phyloP scores from a whole-genome alignment of 2,113 vertebrate genomes.

The Hucho hucho region DNA sequence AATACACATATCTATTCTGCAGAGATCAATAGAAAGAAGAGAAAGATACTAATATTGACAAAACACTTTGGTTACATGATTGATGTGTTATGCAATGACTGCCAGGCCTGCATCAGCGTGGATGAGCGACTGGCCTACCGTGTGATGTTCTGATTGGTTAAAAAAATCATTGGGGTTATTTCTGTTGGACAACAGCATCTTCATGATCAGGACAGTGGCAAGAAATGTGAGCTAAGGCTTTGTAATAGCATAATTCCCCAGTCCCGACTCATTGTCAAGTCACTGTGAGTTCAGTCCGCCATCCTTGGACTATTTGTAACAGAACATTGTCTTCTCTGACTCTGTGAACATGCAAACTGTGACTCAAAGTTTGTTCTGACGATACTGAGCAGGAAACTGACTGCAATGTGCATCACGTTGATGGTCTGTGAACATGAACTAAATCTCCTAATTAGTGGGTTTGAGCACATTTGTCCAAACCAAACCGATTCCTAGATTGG shows the following conservation, averaged over 20 bases:
- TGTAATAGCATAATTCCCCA: too few species aligned
- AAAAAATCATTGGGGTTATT: too few species aligned
- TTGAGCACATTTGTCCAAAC: too few species aligned
- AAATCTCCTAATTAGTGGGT: too few species aligned
- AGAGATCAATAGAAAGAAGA: slow-evolving; percentile 46
- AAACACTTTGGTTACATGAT: too few species aligned
- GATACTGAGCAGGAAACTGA: slow-evolving; percentile 54
- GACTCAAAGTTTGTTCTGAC: slow-evolving; percentile 45
- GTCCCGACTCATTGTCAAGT: slow-evolving; percentile 47
- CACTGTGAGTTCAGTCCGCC: slow-evolving; percentile 36
- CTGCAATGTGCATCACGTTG: slow-evolving; percentile 61
- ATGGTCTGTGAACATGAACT: slow-evolving; percentile 32
- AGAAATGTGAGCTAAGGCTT: slow-evolving; percentile 30
- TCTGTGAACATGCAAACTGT: slow-evolving; percentile 41
- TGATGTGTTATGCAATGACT: too few species aligned
- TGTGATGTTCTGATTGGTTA: too few species aligned
- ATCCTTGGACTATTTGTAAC: slow-evolving; percentile 51
- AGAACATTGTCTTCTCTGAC: slow-evolving; percentile 42
- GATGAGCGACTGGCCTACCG: neutral
- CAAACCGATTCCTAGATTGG: too few species aligned
- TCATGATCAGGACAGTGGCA: neutral
- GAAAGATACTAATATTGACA: neutral
- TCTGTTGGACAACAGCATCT: too few species aligned
- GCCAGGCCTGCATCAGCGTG: slow-evolving; percentile 1
- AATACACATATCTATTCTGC: slow-evolving; percentile 54